A percentile compares a stretch with the other conserved stretches of the same genome.
Evolutionary conservation across 2,113 vertebrate species (phyloP).

Genomic region (Typhlomys cinereus): DNA sequence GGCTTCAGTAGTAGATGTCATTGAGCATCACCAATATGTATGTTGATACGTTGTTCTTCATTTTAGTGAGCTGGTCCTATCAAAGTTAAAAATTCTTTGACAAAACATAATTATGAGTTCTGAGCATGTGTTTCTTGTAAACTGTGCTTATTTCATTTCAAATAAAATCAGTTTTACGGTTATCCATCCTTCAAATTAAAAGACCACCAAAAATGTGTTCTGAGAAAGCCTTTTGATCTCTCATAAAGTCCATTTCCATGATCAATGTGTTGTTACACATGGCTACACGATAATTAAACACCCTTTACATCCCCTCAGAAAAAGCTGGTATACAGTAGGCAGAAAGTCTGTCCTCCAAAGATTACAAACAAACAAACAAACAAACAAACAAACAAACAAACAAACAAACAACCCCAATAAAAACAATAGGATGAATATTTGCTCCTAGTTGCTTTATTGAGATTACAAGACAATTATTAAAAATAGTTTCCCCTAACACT

Average conservation of each 20-base stretch:
- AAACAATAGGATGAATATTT: slow-evolving; percentile 16
- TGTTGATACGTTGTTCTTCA: background rate
- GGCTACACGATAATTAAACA: background rate
- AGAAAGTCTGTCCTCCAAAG: background rate
- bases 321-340: background rate
- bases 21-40: background rate
- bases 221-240: background rate
- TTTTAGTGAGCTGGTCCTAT: background rate
- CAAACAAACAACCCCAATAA: too few species aligned
- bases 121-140: background rate
- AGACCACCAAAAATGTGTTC: slow-evolving; percentile 4
- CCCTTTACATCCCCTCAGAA: background rate
- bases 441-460: background rate
- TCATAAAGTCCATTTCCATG: background rate
- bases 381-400: too few species aligned
- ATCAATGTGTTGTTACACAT: background rate
- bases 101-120: background rate
- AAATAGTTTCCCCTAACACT: slow-evolving; percentile 12
- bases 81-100: slow-evolving; percentile 19
- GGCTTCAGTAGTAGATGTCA: background rate
- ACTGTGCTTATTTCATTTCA: background rate
- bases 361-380: too few species aligned
- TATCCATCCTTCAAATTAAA: background rate
- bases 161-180: background rate
- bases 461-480: slow-evolving; percentile 42